Percentiles rank a stretch among this genome's conserved stretches.
These are phyloP conservation scores for Cecidostiba fungosa DNA, from an alignment of 2,888 invertebrate genomes.

Conservation along the genomic window DNA sequence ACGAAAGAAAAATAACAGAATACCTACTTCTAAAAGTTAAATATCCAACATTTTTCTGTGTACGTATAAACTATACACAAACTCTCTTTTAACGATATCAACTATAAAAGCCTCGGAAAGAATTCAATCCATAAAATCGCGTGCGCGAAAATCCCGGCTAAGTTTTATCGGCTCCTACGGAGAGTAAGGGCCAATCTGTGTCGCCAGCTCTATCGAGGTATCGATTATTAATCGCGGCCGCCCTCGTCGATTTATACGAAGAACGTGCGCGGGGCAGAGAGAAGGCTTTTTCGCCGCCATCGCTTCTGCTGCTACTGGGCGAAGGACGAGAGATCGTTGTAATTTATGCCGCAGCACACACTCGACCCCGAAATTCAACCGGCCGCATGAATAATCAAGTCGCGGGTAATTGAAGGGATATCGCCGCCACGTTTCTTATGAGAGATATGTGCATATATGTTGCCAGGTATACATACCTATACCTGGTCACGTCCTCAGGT, in stretches of 20 bases:
- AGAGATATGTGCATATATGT: not conserved
- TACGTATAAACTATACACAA: too few relatives aligned
- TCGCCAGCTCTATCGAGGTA: not conserved
- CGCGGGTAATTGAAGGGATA: slow-evolving; percentile 55
- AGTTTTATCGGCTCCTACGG: slow-evolving; percentile 17
- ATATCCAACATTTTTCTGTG: too few relatives aligned
- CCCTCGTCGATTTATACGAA: not conserved
- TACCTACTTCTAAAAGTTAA: too few relatives aligned
- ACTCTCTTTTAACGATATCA: too few relatives aligned
- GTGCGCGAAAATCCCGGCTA: not conserved
- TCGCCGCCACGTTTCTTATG: slow-evolving; percentile 5
- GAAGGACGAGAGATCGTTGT: slow-evolving; percentile 31
- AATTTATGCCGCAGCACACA: slow-evolving; percentile 44
- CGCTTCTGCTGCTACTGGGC: not conserved
- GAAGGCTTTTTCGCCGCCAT: slow-evolving; percentile 60
- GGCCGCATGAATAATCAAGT: slow-evolving; percentile 56
- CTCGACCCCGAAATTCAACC: slow-evolving; percentile 47
- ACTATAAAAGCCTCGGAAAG: not conserved
- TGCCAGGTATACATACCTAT: not conserved
- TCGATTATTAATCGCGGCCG: slow-evolving; percentile 1
- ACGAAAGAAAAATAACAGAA: too few relatives aligned
- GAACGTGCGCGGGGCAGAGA: not conserved
- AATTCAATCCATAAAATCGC: slow-evolving; percentile 38
- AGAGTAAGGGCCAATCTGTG: slow-evolving; percentile 23
- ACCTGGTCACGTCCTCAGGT: slow-evolving; percentile 10